Evolutionary conservation across 2,888 invertebrate species (phyloP), one percentile per base, ranked within the genome.

Genomic region (Vanessa cardui): DNA sequence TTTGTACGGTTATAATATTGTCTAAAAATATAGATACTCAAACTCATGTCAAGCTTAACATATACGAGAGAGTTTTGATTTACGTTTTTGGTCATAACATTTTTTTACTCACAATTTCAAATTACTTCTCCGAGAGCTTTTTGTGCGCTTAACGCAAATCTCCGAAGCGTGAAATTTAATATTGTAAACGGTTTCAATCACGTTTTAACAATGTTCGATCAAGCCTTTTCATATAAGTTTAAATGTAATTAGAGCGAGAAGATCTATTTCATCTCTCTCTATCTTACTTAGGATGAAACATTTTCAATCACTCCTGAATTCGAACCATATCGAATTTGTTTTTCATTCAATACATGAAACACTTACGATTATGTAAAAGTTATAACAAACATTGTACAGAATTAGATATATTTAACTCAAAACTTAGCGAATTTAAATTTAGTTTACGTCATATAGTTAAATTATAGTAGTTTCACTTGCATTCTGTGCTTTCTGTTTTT

Each of bases 111-210:
- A 63, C 56, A 54, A 65, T 68, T 63, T 71, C 58, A 62, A 64
- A 66, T 71, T 68, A 65, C 71, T 74, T 71, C 69, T 74, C 71
- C 76, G 71, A 72, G 73, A 74, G 74, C 78, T 83, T 85, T 84
- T 83, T 82, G 77, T 78, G 73, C 79, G 78, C 78, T 78, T 82
- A 81, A 80, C 77, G 77, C 81, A 80, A 83, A 81, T 82, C 80
- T 77, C 72, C 82, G 78, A 74, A 80, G 81, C 89, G 85, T 90
- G 86, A 89, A 91, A 90, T 89, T 85, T 82, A 85, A 85, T 89
- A 86, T 85, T 83, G 75, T 80, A 80, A 87, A 84, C 82, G 78
- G 78, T 76, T 85, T 78, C 80, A 80, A 85, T 86, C 81, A 82
- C 83, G 83, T 77, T 78, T 79, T 74, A 70, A 80, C 80, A 78